These are phyloP conservation scores for Athene cunicularia DNA, from an alignment of 2,113 vertebrate species.

Conservation along the genomic window DNA sequence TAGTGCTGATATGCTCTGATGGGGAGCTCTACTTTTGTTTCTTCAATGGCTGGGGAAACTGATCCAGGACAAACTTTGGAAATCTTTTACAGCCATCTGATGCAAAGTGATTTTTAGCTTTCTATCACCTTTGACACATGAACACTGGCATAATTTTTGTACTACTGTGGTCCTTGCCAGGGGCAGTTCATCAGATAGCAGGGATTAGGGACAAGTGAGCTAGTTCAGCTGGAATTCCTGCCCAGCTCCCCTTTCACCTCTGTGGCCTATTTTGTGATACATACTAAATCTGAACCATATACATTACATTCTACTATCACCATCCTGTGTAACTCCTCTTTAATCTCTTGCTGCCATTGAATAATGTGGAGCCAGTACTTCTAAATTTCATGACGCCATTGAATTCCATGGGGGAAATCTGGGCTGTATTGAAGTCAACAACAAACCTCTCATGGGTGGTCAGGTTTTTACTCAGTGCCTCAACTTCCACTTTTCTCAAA, in stretches of 20 bases:
- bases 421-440: conserved; percentile 16
- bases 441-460: conserved; percentile 40
- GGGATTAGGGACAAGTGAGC: conserved; percentile 10
- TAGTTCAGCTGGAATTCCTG: conserved; percentile 47
- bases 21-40: conserved; percentile 23
- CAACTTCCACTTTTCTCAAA: background rate
- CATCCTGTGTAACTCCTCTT: conserved; percentile 37
- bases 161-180: background rate
- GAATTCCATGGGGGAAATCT: conserved; percentile 45
- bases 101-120: conserved; percentile 46
- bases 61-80: conserved; percentile 26
- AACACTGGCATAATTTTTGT: conserved; percentile 26
- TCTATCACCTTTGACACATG: conserved; percentile 34
- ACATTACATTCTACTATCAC: conserved; percentile 32
- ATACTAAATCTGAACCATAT: conserved; percentile 30
- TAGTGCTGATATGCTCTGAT: conserved; percentile 37
- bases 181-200: conserved; percentile 27
- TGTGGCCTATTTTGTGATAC: conserved; percentile 1
- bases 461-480: background rate
- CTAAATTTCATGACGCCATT: conserved; percentile 14
- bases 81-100: conserved; percentile 36
- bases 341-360: conserved; percentile 57
- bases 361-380: conserved; percentile 42
- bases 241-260: conserved; percentile 39
- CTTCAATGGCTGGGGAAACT: conserved; percentile 2